Base-by-base conservation (phyloP, 1,140 invertebrate genomes). In the Drosophila pseudoananassae region DNA sequence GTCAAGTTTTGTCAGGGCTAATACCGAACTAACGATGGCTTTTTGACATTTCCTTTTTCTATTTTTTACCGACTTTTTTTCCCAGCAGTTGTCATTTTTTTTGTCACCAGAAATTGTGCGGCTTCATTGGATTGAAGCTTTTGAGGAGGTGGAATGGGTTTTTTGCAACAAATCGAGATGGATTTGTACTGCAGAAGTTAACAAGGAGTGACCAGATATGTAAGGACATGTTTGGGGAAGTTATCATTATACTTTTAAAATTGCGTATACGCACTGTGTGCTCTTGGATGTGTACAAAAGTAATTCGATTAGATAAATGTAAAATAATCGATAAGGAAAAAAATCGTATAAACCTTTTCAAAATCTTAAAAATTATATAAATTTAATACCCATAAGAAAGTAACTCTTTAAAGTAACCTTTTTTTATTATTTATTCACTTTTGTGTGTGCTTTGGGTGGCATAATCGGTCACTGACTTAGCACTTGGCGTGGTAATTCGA, bases 401-500 rank as follows among this genome's bases (percentile, higher is more conserved):
- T 20, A 20, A 20, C 20, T 20, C 2, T 20, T 20, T 20, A 20
- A 20, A 20, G 20, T 40, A 40, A 40, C n/a, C n/a, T 17, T 3
- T 7, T 17, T 15, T 45, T 45, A 3, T 1, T 45, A 17, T 45
- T 45, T 45, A 17, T 46, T 23, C 0, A 31, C 31, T 17, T 20
- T 23, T 75, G 50, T 68, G 59, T 70, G 63, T 78, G 69, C 83
- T 87, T 88, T 88, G 83, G 83, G 83, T 88, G 88, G 88, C 78
- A 88, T 88, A 88, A 88, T 88, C 83, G 83, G 83, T 88, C 83
- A 88, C 83, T 88, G 83, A 88, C 83, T 88, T 83, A 76, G 45
- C 83, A 88, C 88, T 88, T 88, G 83, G 83, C 83, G 79, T 78
- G 66, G 83, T 88, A 88, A 88, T 83, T 88, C 70, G 84, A 88